Evolutionary conservation across 2,888 invertebrate species (phyloP).

Genomic region (Sepioteuthis lessoniana): DNA sequence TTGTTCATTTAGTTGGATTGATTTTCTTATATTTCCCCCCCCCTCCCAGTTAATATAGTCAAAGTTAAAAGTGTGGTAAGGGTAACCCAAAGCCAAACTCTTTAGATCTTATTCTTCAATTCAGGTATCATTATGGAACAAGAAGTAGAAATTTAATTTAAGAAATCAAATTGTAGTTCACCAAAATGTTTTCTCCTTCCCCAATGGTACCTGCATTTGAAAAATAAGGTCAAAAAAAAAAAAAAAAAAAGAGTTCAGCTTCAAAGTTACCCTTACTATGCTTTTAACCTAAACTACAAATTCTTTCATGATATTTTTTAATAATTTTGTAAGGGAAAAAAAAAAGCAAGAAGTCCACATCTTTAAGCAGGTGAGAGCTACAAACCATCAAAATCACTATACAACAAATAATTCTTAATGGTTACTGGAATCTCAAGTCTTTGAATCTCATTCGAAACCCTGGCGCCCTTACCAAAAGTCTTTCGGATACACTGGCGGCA

Average conservation of each 20-base stretch:
- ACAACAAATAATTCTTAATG: slow-evolving; percentile 61
- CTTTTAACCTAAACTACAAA: too few species aligned
- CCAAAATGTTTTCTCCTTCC: too few species aligned
- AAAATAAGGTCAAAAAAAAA: too few species aligned
- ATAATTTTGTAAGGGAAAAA: neutral
- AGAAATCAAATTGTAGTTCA: too few species aligned
- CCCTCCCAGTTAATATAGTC: too few species aligned
- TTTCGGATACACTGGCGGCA: slow-evolving; percentile 61
- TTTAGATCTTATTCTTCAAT: too few species aligned
- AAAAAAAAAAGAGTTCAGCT: too few species aligned
- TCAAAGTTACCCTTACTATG: too few species aligned
- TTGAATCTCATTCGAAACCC: slow-evolving; percentile 56
- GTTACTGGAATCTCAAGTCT: slow-evolving; percentile 61
- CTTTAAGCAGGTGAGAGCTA: neutral
- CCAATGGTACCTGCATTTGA: too few species aligned
- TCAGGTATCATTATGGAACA: too few species aligned
- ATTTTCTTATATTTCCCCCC: neutral
- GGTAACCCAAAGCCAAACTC: too few species aligned
- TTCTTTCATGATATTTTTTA: neutral
- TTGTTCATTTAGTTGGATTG: neutral
- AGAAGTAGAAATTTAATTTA: neutral
- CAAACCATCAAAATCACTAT: slow-evolving; percentile 58
- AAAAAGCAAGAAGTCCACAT: neutral
- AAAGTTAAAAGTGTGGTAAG: too few species aligned
- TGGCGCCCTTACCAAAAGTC: slow-evolving; percentile 56